Evolutionary conservation across 2,888 invertebrate genomes (phyloP).

Genomic region (Acanthoscelides obtectus): DNA sequence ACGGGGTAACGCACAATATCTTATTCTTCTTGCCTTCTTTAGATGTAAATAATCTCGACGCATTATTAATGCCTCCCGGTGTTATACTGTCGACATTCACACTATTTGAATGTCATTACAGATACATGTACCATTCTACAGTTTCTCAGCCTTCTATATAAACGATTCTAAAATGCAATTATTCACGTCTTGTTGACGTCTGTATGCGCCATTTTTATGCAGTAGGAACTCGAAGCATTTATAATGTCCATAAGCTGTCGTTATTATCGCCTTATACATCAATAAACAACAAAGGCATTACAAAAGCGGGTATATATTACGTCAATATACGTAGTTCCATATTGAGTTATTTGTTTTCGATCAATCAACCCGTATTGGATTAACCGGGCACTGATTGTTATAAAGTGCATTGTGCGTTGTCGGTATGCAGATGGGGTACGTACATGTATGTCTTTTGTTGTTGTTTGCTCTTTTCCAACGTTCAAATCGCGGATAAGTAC

Average conservation of each 20-base stretch:
- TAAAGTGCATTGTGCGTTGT: not conserved
- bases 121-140: not conserved
- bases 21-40: not conserved
- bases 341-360: not conserved
- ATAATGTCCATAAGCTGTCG: not conserved
- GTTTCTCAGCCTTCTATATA: not conserved
- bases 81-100: not conserved
- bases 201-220: not conserved
- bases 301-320: not conserved
- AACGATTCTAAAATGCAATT: not conserved
- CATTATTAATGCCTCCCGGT: not conserved
- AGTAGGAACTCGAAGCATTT: not conserved
- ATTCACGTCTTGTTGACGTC: not conserved
- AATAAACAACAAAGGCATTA: not conserved
- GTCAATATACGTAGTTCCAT: not conserved
- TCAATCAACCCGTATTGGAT: not conserved
- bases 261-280: not conserved
- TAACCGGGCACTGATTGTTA: too few species aligned
- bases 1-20: too few species aligned
- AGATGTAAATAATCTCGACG: not conserved
- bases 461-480: not conserved
- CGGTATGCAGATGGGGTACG: not conserved
- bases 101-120: not conserved
- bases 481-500: too few species aligned
- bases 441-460: not conserved